Percentiles rank a stretch among this genome's conserved stretches.
Evolutionary conservation across 2,888 invertebrate species (phyloP).

Genomic region (Phytoseiulus persimilis): DNA sequence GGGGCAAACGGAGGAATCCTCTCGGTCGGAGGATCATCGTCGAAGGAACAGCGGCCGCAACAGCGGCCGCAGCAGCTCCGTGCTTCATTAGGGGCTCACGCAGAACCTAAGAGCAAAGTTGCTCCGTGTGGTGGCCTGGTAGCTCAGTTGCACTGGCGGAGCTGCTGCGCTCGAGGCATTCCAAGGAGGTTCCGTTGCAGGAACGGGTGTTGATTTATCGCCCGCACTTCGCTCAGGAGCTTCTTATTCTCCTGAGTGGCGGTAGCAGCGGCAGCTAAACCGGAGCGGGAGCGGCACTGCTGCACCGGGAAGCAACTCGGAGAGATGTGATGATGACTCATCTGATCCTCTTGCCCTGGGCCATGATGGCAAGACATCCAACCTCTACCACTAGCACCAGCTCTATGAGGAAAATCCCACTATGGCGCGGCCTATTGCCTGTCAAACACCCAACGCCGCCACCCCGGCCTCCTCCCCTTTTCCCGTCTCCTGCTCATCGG

Average conservation of each 20-base stretch:
- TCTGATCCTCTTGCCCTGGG: conserved; percentile 38
- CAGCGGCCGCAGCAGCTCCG: not conserved
- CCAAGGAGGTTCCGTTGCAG: conserved; percentile 8
- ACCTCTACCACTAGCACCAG: not conserved
- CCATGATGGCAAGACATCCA: conserved; percentile 12
- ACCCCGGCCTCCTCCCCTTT: not conserved
- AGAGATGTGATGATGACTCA: conserved; percentile 37
- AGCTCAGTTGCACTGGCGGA: not conserved
- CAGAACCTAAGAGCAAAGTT: conserved; percentile 5
- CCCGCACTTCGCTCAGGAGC: conserved; percentile 13
- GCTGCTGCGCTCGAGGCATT: not conserved
- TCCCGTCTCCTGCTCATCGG: not conserved
- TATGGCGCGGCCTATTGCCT: not conserved
- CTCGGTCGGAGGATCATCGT: not conserved
- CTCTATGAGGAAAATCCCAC: not conserved
- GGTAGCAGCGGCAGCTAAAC: not conserved
- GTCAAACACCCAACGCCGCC: not conserved
- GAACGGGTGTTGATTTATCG: conserved; percentile 38
- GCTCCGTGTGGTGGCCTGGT: not conserved
- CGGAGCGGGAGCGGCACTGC: not conserved
- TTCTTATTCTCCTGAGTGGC: conserved; percentile 33
- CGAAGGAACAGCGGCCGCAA: not conserved
- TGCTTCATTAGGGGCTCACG: not conserved
- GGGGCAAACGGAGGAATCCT: not conserved
- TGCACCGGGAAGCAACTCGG: conserved; percentile 10